Conservation (phyloP, 2,888 invertebrate genomes). For the Philaethria dido region DNA sequence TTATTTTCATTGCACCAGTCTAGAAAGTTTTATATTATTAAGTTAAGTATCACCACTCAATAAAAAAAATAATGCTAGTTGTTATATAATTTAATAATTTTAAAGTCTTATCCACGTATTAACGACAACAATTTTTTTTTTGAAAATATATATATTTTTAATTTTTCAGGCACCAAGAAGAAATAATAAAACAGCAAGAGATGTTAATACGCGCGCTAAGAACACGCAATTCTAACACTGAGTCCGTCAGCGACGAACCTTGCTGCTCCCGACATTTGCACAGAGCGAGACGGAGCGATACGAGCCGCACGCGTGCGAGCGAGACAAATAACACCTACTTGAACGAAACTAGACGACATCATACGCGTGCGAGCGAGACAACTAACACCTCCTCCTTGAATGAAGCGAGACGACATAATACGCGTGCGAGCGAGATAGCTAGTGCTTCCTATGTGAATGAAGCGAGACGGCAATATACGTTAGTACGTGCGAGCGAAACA, state of each 20-base stretch:
- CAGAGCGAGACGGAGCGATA: constrained; percentile 45
- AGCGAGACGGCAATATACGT: constrained; percentile 45
- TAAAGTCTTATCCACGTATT: no score
- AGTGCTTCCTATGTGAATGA: constrained; percentile 31
- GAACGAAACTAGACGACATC: constrained; percentile 21
- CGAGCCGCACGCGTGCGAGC: constrained; percentile 39
- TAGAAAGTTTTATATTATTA: no score
- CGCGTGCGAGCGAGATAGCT: constrained; percentile 48
- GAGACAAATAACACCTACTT: constrained; percentile 35
- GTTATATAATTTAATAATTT: no score
- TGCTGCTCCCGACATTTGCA: constrained; percentile 45
- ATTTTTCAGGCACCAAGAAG: constrained; percentile 59
- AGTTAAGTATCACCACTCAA: no score
- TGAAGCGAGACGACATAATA: constrained; percentile 20
- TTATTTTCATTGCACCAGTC: no score
- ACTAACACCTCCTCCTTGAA: constrained; percentile 9
- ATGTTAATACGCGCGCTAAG: constrained; percentile 51
- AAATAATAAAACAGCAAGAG: constrained; percentile 59
- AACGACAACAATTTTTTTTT: no score
- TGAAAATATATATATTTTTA: no score
- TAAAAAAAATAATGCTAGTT: no score
- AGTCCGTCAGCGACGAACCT: constrained; percentile 33
- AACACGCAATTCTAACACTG: constrained; percentile 33
- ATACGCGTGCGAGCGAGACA: constrained; percentile 47
- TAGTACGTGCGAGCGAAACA: constrained; percentile 30